Base-by-base conservation (phyloP, 2,113 vertebrate species). In the Mustela nigripes region DNA sequence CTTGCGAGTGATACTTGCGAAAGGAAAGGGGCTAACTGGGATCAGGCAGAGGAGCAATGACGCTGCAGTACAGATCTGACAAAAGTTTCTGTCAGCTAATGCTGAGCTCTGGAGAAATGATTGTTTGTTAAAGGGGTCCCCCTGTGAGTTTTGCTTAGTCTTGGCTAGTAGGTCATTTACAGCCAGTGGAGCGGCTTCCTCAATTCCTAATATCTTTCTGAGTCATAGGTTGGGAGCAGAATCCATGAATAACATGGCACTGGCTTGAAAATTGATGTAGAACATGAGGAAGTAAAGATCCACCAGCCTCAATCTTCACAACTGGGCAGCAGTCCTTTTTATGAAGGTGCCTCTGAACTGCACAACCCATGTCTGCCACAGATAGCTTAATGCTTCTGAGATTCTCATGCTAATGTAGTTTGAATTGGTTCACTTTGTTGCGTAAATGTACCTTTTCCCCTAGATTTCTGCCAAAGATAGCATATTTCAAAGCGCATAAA, bases 401-500 rank as follows among this genome's bases (percentile, higher is more conserved):
- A 81, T 22, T n/a, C 12, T 74, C 42, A 8, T 21, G 9, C 67
- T 76, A 60, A 50, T 74, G 87, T 53, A 87, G 11, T 63, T 63
- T 92, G 22, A 15, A 71, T 39, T 73, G 18, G 21, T 88, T 78
- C 14, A 63, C 3, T 62, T 33, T 19, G 2, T 45, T 88, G 83
- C 56, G 14, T 11, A 82, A 94, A 78, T 91, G 9, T 63, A 33
- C 28, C 42, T 4, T 24, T 4, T 0, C 22, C 5, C 4, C 33
- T 3, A 65, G 4, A 33, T 65, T 42, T 84, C 21, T 73, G 36
- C 7, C 73, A 89, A 71, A 96, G 76, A 50, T 28, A 78, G 14
- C 9, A 39, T 12, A 82, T 83, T 95, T 93, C 12, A 78, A 48
- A 93, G 65, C 19, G 82, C 80, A 67, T 81, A 67, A 94, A 71